phyloP scores from a whole-genome alignment of 2,888 invertebrate genomes.

The Eudemis profundana region DNA sequence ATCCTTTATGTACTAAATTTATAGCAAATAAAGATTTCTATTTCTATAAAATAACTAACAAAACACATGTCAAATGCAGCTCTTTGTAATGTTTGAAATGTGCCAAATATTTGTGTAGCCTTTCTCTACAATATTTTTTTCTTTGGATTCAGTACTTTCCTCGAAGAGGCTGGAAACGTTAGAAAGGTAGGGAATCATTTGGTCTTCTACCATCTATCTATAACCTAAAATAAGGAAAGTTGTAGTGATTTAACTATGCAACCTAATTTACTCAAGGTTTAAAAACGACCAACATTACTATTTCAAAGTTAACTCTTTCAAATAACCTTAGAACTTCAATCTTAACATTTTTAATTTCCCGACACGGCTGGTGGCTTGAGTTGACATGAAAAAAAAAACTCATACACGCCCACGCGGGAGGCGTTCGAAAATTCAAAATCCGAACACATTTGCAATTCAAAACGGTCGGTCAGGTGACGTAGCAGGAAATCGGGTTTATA shows the following conservation, averaged over 20 bases:
- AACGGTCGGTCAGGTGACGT: conserved; percentile 66
- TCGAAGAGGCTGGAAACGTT: too few species aligned
- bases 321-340: conserved; percentile 23
- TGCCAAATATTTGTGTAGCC: too few species aligned
- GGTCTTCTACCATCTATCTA: too few species aligned
- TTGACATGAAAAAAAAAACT: conserved; percentile 49
- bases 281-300: neutral
- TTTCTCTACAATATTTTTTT: too few species aligned
- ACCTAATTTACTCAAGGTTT: neutral
- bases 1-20: too few species aligned
- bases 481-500: conserved; percentile 72
- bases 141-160: too few species aligned
- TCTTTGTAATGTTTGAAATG: too few species aligned
- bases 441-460: conserved; percentile 74
- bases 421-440: conserved; percentile 74
- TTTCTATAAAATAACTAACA: too few species aligned
- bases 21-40: too few species aligned
- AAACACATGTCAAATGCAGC: too few species aligned
- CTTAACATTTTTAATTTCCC: conserved; percentile 45
- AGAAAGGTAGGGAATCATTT: too few species aligned
- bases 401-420: conserved; percentile 66
- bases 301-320: neutral
- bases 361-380: conserved; percentile 44
- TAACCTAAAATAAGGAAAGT: neutral
- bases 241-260: neutral